Conservation (phyloP, 2,888 invertebrate species). For the Yponomeuta evonymella region DNA sequence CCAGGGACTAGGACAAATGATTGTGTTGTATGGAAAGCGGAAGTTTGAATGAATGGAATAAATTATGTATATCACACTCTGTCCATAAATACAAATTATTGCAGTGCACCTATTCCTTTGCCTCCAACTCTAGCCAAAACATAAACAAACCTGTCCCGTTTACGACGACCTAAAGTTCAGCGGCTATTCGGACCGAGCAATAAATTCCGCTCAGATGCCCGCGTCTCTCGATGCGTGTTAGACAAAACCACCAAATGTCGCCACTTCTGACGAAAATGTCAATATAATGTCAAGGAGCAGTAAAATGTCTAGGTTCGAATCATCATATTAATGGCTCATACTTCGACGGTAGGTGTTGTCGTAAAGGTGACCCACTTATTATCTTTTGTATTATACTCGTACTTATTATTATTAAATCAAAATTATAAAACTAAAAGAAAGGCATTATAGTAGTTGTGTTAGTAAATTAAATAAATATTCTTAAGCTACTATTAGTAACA, state of each 20-base stretch:
- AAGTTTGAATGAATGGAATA: too few species aligned
- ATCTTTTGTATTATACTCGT: too few species aligned
- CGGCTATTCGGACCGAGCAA: slow-evolving; percentile 19
- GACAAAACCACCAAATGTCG: neutral
- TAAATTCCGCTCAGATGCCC: slow-evolving; percentile 28
- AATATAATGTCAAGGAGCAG: neutral
- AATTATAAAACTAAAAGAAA: too few species aligned
- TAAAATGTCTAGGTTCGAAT: neutral
- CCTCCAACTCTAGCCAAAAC: neutral
- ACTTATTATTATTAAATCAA: too few species aligned
- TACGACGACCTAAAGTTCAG: slow-evolving; percentile 9
- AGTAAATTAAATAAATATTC: too few species aligned
- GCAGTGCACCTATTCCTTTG: neutral
- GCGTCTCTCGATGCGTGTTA: neutral
- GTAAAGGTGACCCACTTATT: too few species aligned
- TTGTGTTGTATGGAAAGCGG: too few species aligned
- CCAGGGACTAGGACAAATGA: too few species aligned
- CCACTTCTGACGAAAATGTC: neutral
- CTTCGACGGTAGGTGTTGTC: too few species aligned
- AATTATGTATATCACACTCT: too few species aligned
- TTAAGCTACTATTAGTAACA: too few species aligned
- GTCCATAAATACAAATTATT: neutral
- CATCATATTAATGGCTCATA: neutral
- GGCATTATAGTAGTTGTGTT: too few species aligned
- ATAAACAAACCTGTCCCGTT: slow-evolving; percentile 20